These are phyloP conservation scores for Apodemia hepburni DNA, from an alignment of 2,888 invertebrate species.

Conservation along the genomic window DNA sequence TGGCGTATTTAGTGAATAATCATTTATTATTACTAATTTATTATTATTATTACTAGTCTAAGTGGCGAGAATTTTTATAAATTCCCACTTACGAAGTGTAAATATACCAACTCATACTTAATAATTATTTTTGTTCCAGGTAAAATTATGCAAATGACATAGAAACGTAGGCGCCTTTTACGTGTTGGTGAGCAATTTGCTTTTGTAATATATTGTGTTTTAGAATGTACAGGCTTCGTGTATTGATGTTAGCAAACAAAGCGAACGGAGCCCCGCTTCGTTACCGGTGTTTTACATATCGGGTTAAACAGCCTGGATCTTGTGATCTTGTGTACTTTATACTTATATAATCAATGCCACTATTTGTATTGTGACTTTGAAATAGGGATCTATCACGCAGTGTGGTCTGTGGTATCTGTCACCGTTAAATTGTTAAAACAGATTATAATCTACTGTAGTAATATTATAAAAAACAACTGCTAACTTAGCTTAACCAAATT, in stretches of 20 bases:
- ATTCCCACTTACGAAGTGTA: background rate
- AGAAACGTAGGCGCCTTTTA: constrained; percentile 27
- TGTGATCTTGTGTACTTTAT: background rate
- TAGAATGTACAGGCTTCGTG: background rate
- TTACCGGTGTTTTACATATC: constrained; percentile 31
- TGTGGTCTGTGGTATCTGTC: too few relatives aligned
- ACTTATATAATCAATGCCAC: background rate
- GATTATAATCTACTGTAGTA: too few relatives aligned
- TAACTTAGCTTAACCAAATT: too few relatives aligned
- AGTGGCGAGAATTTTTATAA: background rate
- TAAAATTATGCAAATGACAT: constrained; percentile 23
- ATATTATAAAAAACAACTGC: too few relatives aligned
- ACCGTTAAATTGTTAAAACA: too few relatives aligned
- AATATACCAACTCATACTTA: background rate
- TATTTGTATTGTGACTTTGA: background rate
- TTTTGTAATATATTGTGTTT: background rate
- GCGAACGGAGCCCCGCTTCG: constrained; percentile 27
- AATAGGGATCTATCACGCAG: too few relatives aligned
- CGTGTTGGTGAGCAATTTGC: constrained; percentile 31
- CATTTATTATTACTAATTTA: too few relatives aligned
- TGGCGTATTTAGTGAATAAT: background rate
- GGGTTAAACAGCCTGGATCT: background rate
- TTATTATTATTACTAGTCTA: too few relatives aligned
- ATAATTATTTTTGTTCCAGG: constrained; percentile 34
- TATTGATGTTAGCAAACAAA: constrained; percentile 19